Percentiles rank a stretch among this genome's conserved stretches.
These are phyloP conservation scores for Hyphantria cunea DNA, from an alignment of 1,140 invertebrate genomes.

Conservation along the genomic window DNA sequence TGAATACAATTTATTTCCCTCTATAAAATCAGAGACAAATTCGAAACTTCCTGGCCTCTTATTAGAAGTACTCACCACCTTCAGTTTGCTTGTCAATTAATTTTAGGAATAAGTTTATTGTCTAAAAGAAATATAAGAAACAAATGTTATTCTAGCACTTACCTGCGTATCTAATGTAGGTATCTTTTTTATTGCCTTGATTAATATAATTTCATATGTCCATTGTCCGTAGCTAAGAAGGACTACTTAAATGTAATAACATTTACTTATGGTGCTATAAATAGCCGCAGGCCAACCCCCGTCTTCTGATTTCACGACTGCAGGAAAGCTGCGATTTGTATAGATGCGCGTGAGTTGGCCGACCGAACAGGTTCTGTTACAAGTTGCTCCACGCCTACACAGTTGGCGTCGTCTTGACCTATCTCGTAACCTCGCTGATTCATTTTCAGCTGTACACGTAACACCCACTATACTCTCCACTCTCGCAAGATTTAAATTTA, in stretches of 20 bases:
- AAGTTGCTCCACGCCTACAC: constrained; percentile 63
- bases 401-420: constrained; percentile 63
- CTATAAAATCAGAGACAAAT: no score
- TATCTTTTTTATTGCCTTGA: no score
- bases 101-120: no score
- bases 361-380: constrained; percentile 76
- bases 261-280: constrained; percentile 38
- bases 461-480: neutral
- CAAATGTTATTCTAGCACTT: no score
- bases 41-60: no score
- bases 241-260: neutral
- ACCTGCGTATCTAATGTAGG: no score
- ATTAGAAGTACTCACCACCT: no score
- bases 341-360: constrained; percentile 73
- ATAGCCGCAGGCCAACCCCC: constrained; percentile 50
- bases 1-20: no score
- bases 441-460: constrained; percentile 52
- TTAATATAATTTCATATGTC: no score
- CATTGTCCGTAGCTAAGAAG: no score
- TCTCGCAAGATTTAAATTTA: neutral
- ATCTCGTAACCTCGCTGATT: constrained; percentile 59
- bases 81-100: no score
- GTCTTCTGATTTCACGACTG: constrained; percentile 49
- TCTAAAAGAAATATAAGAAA: no score
- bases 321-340: constrained; percentile 70